Conservation (phyloP, 2,888 invertebrate species). For the Thymelicus sylvestris region DNA sequence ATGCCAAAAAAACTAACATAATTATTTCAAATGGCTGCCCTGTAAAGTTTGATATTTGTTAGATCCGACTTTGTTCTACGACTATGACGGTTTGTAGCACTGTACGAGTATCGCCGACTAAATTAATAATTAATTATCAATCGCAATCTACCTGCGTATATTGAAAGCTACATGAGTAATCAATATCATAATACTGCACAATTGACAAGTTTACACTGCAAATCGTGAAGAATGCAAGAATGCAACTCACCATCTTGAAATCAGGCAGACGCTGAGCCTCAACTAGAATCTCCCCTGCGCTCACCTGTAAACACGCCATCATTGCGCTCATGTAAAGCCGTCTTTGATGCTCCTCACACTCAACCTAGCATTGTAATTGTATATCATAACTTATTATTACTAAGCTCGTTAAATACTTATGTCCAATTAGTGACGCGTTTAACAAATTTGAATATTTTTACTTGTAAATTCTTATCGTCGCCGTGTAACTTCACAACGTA, state of each 20-base stretch:
- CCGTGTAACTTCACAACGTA: not conserved
- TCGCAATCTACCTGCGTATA: constrained; percentile 9
- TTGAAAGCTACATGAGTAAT: constrained; percentile 6
- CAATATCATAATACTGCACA: not conserved
- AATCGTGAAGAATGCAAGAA: constrained; percentile 50
- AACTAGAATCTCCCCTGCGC: constrained; percentile 79
- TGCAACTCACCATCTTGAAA: constrained; percentile 77
- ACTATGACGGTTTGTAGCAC: no score
- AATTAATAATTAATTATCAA: constrained; percentile 20
- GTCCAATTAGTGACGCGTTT: not conserved
- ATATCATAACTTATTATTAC: not conserved
- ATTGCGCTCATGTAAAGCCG: constrained; percentile 74
- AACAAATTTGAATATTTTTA: constrained; percentile 12
- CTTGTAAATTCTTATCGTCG: constrained; percentile 14
- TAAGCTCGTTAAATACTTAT: not conserved
- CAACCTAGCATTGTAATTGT: not conserved
- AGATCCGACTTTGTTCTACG: no score
- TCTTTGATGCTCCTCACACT: constrained; percentile 55
- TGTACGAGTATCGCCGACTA: constrained; percentile 49
- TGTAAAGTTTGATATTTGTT: no score
- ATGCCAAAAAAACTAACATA: no score
- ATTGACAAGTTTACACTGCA: constrained; percentile 38
- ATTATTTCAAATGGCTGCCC: no score
- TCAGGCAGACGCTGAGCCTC: constrained; percentile 78
- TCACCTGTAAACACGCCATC: constrained; percentile 82